Percentiles rank a stretch among this genome's conserved stretches.
Evolutionary conservation across 2,888 invertebrate genomes (phyloP).

Genomic region (Thymelicus lineola): DNA sequence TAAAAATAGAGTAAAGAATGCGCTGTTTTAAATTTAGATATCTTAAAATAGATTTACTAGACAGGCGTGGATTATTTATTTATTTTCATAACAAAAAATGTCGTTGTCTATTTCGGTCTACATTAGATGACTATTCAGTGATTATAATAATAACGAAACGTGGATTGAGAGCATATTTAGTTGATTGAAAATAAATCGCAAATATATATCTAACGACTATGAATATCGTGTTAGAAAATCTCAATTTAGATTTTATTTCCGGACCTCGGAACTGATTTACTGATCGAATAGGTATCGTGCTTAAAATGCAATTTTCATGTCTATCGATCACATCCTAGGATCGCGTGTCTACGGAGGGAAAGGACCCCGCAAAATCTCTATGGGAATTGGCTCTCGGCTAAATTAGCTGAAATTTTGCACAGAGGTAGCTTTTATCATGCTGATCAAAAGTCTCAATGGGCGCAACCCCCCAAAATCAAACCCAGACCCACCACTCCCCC

Average conservation of each 20-base stretch:
- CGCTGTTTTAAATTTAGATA: constrained; percentile 28
- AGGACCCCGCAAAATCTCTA: too few species aligned
- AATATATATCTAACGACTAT: not conserved
- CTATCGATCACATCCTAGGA: constrained; percentile 37
- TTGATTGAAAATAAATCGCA: not conserved
- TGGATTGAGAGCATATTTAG: not conserved
- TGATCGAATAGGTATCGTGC: constrained; percentile 3
- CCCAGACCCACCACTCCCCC: too few species aligned
- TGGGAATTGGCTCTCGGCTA: too few species aligned
- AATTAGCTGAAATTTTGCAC: too few species aligned
- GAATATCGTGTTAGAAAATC: not conserved
- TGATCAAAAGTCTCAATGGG: too few species aligned
- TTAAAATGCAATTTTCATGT: constrained; percentile 34
- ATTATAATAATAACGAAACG: not conserved
- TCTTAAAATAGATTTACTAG: constrained; percentile 26
- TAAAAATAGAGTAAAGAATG: constrained; percentile 28
- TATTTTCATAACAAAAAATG: not conserved
- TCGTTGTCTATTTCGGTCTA: not conserved
- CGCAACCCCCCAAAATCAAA: too few species aligned
- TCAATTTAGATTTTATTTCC: constrained; percentile 11
- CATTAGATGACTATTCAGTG: not conserved
- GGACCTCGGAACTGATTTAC: constrained; percentile 7
- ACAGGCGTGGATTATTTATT: not conserved
- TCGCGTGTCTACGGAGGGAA: constrained; percentile 31
- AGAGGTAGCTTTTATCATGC: too few species aligned